These are phyloP conservation scores for Schizopygopsis pylzovi DNA, from an alignment of 2,797 vertebrate genomes.

Conservation along the genomic window DNA sequence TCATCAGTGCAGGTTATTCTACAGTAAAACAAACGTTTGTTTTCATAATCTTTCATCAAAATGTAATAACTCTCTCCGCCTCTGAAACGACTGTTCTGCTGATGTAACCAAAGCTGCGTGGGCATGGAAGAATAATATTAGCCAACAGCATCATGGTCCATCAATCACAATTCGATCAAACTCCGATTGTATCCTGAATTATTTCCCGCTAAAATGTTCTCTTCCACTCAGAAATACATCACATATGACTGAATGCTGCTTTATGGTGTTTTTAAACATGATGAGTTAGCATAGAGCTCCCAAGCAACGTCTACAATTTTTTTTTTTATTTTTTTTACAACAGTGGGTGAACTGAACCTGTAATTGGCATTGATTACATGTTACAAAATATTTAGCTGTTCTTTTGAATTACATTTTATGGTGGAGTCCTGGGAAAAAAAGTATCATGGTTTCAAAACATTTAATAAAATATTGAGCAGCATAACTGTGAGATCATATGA, in stretches of 20 bases:
- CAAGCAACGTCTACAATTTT: neutral
- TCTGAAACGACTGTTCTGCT: neutral
- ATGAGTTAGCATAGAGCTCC: constrained; percentile 3
- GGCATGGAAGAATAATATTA: neutral
- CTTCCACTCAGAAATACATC: neutral
- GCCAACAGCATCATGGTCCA: constrained; percentile 15
- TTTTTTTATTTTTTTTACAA: neutral
- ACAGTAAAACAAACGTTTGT: constrained; percentile 9
- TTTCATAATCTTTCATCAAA: constrained; percentile 23
- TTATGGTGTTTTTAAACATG: neutral
- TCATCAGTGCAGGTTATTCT: neutral
- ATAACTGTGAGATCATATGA: neutral
- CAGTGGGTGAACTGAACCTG: neutral
- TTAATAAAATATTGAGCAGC: neutral
- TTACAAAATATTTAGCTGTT: neutral
- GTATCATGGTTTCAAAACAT: neutral
- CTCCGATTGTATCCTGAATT: neutral
- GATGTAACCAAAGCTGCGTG: neutral
- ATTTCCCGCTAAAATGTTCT: constrained; percentile 9
- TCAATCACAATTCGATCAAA: constrained; percentile 14
- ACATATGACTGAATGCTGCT: neutral
- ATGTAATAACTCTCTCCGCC: constrained; percentile 1
- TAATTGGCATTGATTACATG: neutral
- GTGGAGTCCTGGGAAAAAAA: neutral
- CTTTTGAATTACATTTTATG: neutral